Percentiles rank a stretch among this genome's conserved stretches.
Conservation (phyloP, 2,888 invertebrate species). For the Volucella inanis region DNA sequence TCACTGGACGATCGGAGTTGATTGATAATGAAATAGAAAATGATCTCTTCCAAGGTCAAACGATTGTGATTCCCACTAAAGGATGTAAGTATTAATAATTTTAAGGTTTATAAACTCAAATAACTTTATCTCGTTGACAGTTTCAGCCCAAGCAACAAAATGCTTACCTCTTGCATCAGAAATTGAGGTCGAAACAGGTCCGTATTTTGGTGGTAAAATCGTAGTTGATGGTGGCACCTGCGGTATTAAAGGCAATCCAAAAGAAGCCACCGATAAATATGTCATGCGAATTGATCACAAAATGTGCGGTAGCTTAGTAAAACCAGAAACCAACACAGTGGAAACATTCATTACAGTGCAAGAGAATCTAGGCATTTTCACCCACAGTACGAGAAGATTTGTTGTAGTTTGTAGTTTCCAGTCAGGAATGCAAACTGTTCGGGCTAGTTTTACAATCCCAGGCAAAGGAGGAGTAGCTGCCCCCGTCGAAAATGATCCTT, state of each 20-base stretch:
- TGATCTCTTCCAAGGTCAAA: constrained; percentile 84
- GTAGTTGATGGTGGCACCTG: constrained; percentile 89
- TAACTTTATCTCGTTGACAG: constrained; percentile 82
- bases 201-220: constrained; percentile 91
- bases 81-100: constrained; percentile 88
- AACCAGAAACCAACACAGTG: constrained; percentile 88
- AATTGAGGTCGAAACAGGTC: constrained; percentile 92
- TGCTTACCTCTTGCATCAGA: constrained; percentile 92
- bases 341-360: constrained; percentile 93
- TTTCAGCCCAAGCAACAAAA: constrained; percentile 91
- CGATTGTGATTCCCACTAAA: constrained; percentile 91
- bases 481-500: constrained; percentile 79
- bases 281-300: constrained; percentile 89
- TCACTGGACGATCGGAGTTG: constrained; percentile 82
- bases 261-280: constrained; percentile 89
- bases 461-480: constrained; percentile 84
- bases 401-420: constrained; percentile 92
- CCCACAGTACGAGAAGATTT: constrained; percentile 91
- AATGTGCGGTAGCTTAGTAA: constrained; percentile 89
- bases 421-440: constrained; percentile 91
- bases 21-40: constrained; percentile 82
- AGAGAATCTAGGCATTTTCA: constrained; percentile 91
- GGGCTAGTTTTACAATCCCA: constrained; percentile 90
- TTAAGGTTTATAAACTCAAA: background rate
- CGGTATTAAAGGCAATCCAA: constrained; percentile 89